Base-by-base conservation (phyloP, 2,113 vertebrate species). In the Pandion haliaetus region DNA sequence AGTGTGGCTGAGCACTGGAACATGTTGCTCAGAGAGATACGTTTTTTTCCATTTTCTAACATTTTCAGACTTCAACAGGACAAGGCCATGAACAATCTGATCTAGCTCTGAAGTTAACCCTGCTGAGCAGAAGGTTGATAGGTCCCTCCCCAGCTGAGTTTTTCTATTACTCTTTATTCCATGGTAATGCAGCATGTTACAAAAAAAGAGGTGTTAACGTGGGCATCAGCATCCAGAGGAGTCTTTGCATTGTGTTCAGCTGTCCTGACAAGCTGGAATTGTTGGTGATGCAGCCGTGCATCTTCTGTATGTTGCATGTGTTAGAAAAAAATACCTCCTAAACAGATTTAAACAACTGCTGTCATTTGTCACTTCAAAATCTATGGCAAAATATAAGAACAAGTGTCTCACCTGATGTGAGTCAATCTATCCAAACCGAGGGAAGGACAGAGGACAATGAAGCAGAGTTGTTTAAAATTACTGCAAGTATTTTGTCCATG, bases 161-260 rank as follows among this genome's bases (percentile, higher is more conserved):
- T 69, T 77, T 69, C 12, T 86, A 0, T 73, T 86, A 17, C 36
- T 69, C 17, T 76, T 71, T 63, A 57, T 80, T 94, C 31, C 8
- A 6, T 4, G 2, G 18, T 47, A 80, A 47, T 31, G 40, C 0
- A 0, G 9, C 3, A 2, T 17, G 17, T 45, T 84, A 74, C 32
- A 38, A 58, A 54, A 58, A 54, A 84, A 25, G 54, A 71, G 25
- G 7, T 61, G 12, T 73, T 82, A n/a, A 19, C 0, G 0, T 45
- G 47, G 12, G 15, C 57, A 85, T 70, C 4, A 3, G 14, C 24
- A 52, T 71, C 45, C 55, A 62, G 49, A 66, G 59, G 14, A 70
- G 47, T 49, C 49, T 88, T 52, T 55, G n/a, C 14, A 9, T 6
- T 17, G 2, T 55, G n/a, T 59, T 94, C 47, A 76, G 50, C n/a